Percentiles rank a stretch among this genome's conserved stretches.
Conservation (phyloP, 2,888 invertebrate species). For the Leptopilina myrica region DNA sequence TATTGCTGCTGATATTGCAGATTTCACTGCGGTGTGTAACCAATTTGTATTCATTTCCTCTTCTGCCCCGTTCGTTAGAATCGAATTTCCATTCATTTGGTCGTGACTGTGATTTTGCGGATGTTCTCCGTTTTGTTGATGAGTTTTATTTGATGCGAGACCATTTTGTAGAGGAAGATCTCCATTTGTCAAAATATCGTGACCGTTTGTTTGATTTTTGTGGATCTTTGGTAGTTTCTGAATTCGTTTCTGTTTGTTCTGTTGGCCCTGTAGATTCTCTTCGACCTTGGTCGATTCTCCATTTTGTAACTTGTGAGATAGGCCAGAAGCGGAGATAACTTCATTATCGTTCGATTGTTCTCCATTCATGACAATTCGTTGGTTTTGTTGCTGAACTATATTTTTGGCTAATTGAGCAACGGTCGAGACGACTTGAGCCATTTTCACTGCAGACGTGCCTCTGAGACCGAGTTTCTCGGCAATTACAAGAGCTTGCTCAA, state of each 20-base stretch:
- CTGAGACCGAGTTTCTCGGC: constrained; percentile 74
- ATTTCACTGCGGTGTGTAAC: constrained; percentile 64
- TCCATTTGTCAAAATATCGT: too few species aligned
- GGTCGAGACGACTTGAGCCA: constrained; percentile 76
- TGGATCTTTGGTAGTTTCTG: too few species aligned
- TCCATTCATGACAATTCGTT: not conserved
- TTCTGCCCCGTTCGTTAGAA: constrained; percentile 46
- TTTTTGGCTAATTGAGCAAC: constrained; percentile 72
- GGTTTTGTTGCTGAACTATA: constrained; percentile 63
- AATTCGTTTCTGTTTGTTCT: too few species aligned
- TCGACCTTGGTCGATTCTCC: constrained; percentile 31
- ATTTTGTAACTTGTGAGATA: not conserved
- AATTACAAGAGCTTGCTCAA: constrained; percentile 70
- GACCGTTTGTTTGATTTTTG: too few species aligned
- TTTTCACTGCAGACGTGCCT: constrained; percentile 74
- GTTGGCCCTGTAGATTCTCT: too few species aligned
- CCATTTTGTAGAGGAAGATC: too few species aligned
- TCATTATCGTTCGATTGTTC: not conserved
- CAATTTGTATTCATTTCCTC: constrained; percentile 51
- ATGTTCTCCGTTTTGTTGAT: constrained; percentile 40
- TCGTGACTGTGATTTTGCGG: not conserved
- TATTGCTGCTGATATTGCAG: constrained; percentile 68
- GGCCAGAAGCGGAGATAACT: too few species aligned
- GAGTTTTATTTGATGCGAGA: not conserved
- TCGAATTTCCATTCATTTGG: constrained; percentile 59